Conservation (phyloP, 2,113 vertebrate genomes). For the Sylvietta virens region DNA sequence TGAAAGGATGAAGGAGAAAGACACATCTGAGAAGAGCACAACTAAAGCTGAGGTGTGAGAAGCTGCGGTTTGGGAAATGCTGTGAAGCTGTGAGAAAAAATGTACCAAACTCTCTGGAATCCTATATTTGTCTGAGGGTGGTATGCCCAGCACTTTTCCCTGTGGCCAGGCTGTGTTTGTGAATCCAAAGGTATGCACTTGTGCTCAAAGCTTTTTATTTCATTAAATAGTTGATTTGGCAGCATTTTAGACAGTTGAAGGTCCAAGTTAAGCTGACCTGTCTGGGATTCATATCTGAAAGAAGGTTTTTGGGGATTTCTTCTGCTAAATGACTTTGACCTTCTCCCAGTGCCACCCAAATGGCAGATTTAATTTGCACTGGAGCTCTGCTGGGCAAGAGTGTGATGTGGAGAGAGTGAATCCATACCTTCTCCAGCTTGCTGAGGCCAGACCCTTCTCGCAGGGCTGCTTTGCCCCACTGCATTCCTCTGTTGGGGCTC, state of each 20-base stretch:
- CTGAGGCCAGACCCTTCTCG: not conserved
- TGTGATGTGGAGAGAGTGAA: not conserved
- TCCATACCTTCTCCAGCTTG: not conserved
- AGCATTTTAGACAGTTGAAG: not conserved
- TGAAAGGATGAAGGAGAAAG: not conserved
- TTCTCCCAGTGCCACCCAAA: not conserved
- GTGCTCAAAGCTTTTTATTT: not conserved
- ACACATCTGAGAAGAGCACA: not conserved
- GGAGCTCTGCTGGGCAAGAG: not conserved
- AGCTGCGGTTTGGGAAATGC: not conserved
- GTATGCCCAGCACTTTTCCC: not conserved
- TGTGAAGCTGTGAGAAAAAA: not conserved
- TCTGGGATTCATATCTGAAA: not conserved
- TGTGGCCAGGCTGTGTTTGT: rapidly evolving
- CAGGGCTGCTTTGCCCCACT: not conserved
- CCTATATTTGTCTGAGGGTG: not conserved
- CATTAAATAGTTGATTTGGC: not conserved
- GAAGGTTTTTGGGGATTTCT: not conserved
- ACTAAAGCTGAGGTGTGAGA: not conserved
- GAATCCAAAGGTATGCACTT: not conserved
- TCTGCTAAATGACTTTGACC: not conserved
- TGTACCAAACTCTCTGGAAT: not conserved
- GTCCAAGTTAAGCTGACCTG: not conserved
- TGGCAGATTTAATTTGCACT: not conserved
- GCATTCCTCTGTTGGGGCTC: not conserved